Percentiles rank a stretch among this genome's conserved stretches.
phyloP scores from a whole-genome alignment of 2,797 vertebrate genomes.

The Anguilla marmorata region DNA sequence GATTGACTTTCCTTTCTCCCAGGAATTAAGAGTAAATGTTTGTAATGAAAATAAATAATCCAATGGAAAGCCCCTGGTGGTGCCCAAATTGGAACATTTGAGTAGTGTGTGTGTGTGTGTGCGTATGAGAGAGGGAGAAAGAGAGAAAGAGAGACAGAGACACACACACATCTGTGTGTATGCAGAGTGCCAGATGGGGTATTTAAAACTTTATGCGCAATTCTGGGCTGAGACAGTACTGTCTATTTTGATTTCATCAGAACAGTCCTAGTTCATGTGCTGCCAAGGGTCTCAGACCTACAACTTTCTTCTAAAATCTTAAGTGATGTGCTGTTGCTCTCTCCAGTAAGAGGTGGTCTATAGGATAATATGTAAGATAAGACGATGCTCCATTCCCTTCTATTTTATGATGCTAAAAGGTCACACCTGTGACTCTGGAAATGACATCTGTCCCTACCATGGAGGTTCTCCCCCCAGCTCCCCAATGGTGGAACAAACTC shows the following conservation, averaged over 20 bases:
- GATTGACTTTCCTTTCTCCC: neutral
- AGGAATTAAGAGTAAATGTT: neutral
- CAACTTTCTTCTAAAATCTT: neutral
- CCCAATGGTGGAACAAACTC: no score
- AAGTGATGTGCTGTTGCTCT: neutral
- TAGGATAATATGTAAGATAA: neutral
- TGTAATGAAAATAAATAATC: neutral
- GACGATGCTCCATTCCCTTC: neutral
- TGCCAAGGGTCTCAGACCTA: neutral
- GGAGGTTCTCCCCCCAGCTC: no score
- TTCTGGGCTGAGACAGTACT: neutral
- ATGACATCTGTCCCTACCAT: no score
- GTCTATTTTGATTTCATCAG: neutral
- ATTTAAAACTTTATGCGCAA: slow-evolving; percentile 30
- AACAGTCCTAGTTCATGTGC: neutral
- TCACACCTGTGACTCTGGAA: neutral
- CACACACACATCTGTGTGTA: neutral
- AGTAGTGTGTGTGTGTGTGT: slow-evolving; percentile 29
- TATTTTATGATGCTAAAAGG: neutral
- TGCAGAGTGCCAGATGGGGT: neutral
- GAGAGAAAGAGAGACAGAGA: no score
- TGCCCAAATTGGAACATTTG: neutral
- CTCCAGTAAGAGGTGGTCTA: neutral
- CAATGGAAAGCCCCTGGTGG: neutral
- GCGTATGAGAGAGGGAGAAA: neutral